Evolutionary conservation across 2,113 vertebrate genomes (phyloP).

Genomic region (Oceanodroma tethys): DNA sequence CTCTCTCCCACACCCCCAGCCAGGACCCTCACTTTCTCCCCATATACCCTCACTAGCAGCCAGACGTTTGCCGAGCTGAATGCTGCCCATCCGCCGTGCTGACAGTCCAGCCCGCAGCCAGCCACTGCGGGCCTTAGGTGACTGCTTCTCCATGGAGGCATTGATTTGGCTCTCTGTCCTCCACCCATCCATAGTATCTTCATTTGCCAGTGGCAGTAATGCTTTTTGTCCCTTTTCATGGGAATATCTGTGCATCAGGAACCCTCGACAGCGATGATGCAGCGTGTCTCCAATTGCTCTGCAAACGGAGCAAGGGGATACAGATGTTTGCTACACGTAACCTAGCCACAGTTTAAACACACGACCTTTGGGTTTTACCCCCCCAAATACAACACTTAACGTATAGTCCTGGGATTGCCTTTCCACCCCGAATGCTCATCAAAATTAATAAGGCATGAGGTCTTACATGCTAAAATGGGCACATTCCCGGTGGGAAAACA

Average conservation of each 20-base stretch:
- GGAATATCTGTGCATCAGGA: background rate
- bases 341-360: background rate
- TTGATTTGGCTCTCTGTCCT: background rate
- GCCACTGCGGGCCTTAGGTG: fast-evolving
- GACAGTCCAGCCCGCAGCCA: background rate
- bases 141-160: background rate
- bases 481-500: slow-evolving; percentile 52
- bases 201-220: background rate
- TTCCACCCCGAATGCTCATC: background rate
- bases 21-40: background rate
- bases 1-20: background rate
- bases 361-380: background rate
- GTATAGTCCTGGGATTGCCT: background rate
- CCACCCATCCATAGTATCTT: background rate
- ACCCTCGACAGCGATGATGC: fast-evolving
- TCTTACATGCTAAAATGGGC: slow-evolving; percentile 20
- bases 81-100: fast-evolving
- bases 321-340: background rate
- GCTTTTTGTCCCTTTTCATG: background rate
- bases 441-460: slow-evolving; percentile 35
- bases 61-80: fast-evolving
- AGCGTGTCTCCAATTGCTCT: background rate
- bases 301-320: background rate
- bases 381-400: background rate
- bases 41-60: fast-evolving